A percentile compares a stretch with the other conserved stretches of the same genome.
These are phyloP conservation scores for Phoxinus dragarum DNA, from an alignment of 2,797 vertebrate genomes.

Conservation along the genomic window DNA sequence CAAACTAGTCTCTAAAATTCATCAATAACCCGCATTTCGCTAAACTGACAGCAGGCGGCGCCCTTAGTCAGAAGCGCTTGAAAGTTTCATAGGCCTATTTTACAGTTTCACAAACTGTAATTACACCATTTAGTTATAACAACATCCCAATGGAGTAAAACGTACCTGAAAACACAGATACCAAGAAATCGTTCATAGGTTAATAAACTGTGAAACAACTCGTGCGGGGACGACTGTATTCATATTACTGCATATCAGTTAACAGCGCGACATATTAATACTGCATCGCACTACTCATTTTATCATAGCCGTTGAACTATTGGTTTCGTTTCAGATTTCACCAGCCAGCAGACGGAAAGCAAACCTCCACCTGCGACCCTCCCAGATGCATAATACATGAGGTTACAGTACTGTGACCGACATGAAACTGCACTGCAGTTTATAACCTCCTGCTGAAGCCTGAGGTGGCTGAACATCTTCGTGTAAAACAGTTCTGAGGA, in stretches of 20 bases:
- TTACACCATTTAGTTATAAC: background rate
- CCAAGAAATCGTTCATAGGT: background rate
- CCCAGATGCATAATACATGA: constrained; percentile 60
- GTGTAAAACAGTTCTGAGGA: background rate
- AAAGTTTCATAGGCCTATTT: background rate
- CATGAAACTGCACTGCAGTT: constrained; percentile 31
- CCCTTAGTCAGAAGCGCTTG: background rate
- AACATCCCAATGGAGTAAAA: background rate
- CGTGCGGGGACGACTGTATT: background rate
- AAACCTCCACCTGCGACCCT: constrained; percentile 57
- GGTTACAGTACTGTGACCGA: constrained; percentile 47
- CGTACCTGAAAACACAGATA: background rate
- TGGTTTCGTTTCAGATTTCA: constrained; percentile 53
- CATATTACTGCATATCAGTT: constrained; percentile 9
- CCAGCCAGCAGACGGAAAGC: constrained; percentile 53
- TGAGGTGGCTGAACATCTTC: background rate
- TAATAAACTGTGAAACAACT: background rate
- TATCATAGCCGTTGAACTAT: constrained; percentile 40
- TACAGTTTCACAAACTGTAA: background rate
- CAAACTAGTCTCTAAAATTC: background rate
- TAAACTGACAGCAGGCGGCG: constrained; percentile 24
- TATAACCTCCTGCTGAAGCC: background rate
- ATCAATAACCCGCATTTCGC: background rate
- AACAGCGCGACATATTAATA: constrained; percentile 43
- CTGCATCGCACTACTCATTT: constrained; percentile 46